These are phyloP conservation scores for Anthoscopus minutus DNA, from an alignment of 2,113 vertebrate species.

Conservation along the genomic window DNA sequence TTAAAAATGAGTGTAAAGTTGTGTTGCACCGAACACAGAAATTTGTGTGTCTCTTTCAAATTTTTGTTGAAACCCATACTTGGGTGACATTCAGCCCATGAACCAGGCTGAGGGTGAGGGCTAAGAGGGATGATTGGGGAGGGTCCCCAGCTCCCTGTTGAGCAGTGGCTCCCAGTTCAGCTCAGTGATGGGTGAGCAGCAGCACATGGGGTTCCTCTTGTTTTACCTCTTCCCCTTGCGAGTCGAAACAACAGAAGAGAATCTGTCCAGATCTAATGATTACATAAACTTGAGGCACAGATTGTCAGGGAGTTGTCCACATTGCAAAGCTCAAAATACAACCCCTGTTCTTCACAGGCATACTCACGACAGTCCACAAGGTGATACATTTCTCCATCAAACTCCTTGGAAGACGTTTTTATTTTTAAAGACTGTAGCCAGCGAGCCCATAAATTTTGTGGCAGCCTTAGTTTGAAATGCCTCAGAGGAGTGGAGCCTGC, in stretches of 20 bases:
- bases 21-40: fast-evolving
- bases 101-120: background rate
- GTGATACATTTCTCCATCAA: background rate
- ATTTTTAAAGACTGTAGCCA: background rate
- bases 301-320: background rate
- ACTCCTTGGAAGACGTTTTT: background rate
- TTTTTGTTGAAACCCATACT: background rate
- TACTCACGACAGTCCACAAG: fast-evolving
- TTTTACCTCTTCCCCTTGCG: background rate
- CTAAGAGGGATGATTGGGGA: background rate
- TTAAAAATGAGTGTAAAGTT: background rate
- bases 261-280: background rate
- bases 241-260: background rate
- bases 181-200: background rate
- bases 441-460: background rate
- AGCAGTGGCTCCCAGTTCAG: background rate
- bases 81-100: background rate
- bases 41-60: too few relatives aligned
- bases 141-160: background rate
- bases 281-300: background rate
- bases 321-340: background rate
- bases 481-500: background rate
- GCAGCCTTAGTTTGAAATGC: background rate
- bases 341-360: fast-evolving
- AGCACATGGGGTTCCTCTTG: background rate